A percentile compares a stretch with the other conserved stretches of the same genome.
phyloP scores from a whole-genome alignment of 2,888 invertebrate genomes.

The Oligia strigilis region DNA sequence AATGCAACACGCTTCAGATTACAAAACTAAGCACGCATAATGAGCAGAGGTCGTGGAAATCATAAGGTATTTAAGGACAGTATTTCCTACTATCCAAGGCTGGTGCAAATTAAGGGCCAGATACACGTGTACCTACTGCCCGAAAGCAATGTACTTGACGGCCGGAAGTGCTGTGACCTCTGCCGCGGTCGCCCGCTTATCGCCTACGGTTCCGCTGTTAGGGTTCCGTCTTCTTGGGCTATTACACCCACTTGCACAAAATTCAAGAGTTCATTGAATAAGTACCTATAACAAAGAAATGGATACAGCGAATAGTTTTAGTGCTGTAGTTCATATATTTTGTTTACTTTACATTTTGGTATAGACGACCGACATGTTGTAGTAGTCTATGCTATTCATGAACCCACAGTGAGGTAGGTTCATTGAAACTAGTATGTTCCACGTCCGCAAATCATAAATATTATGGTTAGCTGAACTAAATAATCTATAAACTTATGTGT shows the following conservation, averaged over 20 bases:
- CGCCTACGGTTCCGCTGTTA: slow-evolving; percentile 61
- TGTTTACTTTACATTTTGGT: slow-evolving; percentile 18
- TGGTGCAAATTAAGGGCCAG: slow-evolving; percentile 61
- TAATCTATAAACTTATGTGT: slow-evolving; percentile 22
- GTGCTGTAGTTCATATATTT: neutral
- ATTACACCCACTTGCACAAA: slow-evolving; percentile 33
- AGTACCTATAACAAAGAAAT: slow-evolving; percentile 12
- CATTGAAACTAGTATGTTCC: slow-evolving; percentile 46
- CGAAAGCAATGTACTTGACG: slow-evolving; percentile 59
- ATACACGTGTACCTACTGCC: slow-evolving; percentile 59
- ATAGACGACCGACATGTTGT: slow-evolving; percentile 1
- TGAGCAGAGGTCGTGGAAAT: slow-evolving; percentile 33
- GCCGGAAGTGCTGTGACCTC: slow-evolving; percentile 78
- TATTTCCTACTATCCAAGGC: slow-evolving; percentile 62
- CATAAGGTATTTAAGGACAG: slow-evolving; percentile 32
- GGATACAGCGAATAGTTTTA: neutral
- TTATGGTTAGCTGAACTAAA: slow-evolving; percentile 45
- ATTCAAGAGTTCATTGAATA: slow-evolving; percentile 20
- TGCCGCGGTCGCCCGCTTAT: slow-evolving; percentile 73
- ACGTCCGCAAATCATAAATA: slow-evolving; percentile 40
- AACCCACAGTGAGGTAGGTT: slow-evolving; percentile 37
- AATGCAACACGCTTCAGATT: neutral
- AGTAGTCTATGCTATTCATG: slow-evolving; percentile 17
- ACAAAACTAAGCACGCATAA: slow-evolving; percentile 30
- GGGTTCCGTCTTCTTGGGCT: slow-evolving; percentile 59